Evolutionary conservation across 2,797 vertebrate species (phyloP), one percentile per base, ranked within the genome.

Genomic region (Propithecus deckenii): DNA sequence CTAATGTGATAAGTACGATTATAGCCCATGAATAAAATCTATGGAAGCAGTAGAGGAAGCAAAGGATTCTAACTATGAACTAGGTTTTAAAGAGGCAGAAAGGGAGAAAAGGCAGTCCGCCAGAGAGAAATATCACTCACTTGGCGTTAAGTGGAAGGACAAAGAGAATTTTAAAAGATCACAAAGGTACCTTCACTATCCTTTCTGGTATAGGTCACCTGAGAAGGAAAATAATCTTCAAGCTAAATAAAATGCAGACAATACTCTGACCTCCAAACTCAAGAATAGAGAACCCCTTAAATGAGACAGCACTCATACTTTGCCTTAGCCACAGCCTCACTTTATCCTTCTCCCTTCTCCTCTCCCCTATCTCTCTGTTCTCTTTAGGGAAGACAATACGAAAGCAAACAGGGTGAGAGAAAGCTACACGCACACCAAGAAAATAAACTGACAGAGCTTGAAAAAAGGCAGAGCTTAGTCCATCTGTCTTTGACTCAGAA

Each of bases 191-290:
- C 14, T 57, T 78, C 32, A 23, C 14, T 76, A 17, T 85, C 35
- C 14, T 71, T 89, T 94, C 71, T 65, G 23, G 15, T 79, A 38
- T 23, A 67, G 61, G 74, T 94, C 80, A 93, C 7, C 32, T 11
- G 43, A 76, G 52, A 41, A 89, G 55, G 61, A 95, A 88, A 81
- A 91, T 23, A 86, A 93, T 75, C 57, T 52, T 69, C 71, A 84
- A 52, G 28, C 11, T 75, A 87, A 91, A 84, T 65, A 97, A 97
- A 94, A 95, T 81, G 76, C 35, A 87, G 50, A 80, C 43, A 95
- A 32, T 48, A 84, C 20, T 75, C n/a, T 85, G 80, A 79, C 10
- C 65, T 48, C 80, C 59, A 87, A 92, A 84, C 61, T 71, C 67
- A 59, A 88, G 67, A 90, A 65, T 0, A 61, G 65, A 18, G 18